Evolutionary conservation across 92 coral and sea anemone species (phyloP).

Genomic region (Heliopora coerulea): DNA sequence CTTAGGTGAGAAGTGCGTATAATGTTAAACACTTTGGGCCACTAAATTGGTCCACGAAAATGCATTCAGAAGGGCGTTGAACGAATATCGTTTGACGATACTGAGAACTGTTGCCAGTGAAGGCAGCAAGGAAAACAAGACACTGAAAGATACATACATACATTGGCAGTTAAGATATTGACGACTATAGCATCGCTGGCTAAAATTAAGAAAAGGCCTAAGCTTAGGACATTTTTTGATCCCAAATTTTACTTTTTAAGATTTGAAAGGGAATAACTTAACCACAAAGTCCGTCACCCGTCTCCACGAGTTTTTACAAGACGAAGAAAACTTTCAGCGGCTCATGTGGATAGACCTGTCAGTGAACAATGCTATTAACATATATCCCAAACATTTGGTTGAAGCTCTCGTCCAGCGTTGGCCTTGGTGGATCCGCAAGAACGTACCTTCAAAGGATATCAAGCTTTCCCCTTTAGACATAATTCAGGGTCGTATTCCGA

Average conservation of each 20-base stretch:
- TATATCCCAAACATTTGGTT: conserved; percentile 11
- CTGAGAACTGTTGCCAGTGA: no score
- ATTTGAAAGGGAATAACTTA: conserved; percentile 25
- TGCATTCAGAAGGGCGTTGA: no score
- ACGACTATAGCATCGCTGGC: no score
- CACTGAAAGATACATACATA: no score
- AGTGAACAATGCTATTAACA: conserved; percentile 11
- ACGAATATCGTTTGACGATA: no score
- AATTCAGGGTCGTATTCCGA: conserved; percentile 32
- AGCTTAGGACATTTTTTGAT: no score
- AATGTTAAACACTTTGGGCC: no score
- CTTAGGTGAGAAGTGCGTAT: conserved; percentile 21
- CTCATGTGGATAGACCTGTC: conserved; percentile 28
- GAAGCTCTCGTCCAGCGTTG: conserved; percentile 28
- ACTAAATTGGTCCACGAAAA: no score
- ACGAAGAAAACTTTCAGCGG: conserved; percentile 6
- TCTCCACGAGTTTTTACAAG: conserved; percentile 18
- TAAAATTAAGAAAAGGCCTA: no score
- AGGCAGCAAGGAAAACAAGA: no score
- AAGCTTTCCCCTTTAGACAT: conserved; percentile 26
- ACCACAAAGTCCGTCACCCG: background rate
- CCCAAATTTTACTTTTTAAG: background rate
- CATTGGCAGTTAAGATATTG: no score
- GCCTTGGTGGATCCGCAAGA: conserved; percentile 27
- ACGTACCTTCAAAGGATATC: background rate